Evolutionary conservation across 2,888 invertebrate genomes (phyloP), one percentile per base, ranked within the genome.

Genomic region (Lamproptera curius): DNA sequence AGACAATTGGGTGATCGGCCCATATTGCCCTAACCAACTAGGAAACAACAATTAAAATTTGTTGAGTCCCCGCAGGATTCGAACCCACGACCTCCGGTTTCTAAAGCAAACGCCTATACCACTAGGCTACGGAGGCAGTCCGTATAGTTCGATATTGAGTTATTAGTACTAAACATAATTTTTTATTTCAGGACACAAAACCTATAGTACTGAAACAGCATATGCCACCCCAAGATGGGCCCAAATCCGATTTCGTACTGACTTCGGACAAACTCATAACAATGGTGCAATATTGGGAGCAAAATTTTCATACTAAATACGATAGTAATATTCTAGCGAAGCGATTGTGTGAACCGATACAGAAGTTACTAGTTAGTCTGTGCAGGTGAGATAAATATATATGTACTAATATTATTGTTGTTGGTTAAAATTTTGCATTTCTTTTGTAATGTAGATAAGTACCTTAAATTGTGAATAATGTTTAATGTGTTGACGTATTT

Each of bases 251-350:
- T 51, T 73, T 86, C 31, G 64, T 79, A 1, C 63, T 84, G 2
- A 79, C 77, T 0, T 82, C 83, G 0, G 82, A 88, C 16, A 87
- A 86, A 46, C 54, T 88, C 1, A 71, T 88, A 11, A 80, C 85
- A 0, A 54, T 88, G 0, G 62, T 88, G 0, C 79, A 86, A 13
- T 88, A 82, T 42, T 88, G 87, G 88, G 85, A 88, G 52, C 62
- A 65, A 6, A 77, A 79, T 46, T 73, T 84, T 44, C 85, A 79
- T 46, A 52, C 58, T 0, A 61, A 58, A 20, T 51, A 46, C 14
- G 50, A 28, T 28, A 59, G 20, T 3, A 47, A 66, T 10, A 58
- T 74, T 2, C 51, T 84, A 0, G 62, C 65, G 0, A 67, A 65
- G 15, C 67, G 70, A 37, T 77, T 70, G 48, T 70, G 53, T 35